These are phyloP conservation scores for Simalia tracyae DNA, from an alignment of 2,797 vertebrate genomes.

Conservation along the genomic window DNA sequence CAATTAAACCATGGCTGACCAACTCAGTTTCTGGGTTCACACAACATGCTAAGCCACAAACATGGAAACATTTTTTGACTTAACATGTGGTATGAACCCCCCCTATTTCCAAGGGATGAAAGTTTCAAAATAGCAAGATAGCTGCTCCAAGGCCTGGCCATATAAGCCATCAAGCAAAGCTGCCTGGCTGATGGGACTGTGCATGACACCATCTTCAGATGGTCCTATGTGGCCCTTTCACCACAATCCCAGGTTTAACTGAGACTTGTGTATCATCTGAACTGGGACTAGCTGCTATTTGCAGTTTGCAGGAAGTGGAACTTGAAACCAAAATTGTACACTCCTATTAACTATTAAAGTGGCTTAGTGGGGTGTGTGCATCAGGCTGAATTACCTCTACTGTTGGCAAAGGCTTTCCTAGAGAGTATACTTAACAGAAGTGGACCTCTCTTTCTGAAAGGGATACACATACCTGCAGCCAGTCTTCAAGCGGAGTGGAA, in stretches of 20 bases:
- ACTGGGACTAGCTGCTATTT: not conserved
- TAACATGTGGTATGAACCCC: not conserved
- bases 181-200: too few relatives aligned
- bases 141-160: not conserved
- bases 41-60: not conserved
- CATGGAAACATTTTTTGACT: not conserved
- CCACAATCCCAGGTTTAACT: not conserved
- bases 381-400: not conserved
- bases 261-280: not conserved
- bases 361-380: not conserved
- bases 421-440: not conserved
- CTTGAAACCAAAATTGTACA: not conserved
- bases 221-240: not conserved
- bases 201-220: not conserved
- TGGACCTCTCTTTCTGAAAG: not conserved
- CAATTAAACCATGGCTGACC: not conserved
- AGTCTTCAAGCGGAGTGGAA: conserved; percentile 54
- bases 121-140: not conserved
- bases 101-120: not conserved
- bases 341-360: not conserved
- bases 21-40: not conserved
- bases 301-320: not conserved
- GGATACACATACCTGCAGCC: conserved; percentile 22
- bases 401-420: not conserved
- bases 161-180: too few relatives aligned